Conservation (phyloP, 2,797 vertebrate genomes). For the Pipistrellus pygmaeus region DNA sequence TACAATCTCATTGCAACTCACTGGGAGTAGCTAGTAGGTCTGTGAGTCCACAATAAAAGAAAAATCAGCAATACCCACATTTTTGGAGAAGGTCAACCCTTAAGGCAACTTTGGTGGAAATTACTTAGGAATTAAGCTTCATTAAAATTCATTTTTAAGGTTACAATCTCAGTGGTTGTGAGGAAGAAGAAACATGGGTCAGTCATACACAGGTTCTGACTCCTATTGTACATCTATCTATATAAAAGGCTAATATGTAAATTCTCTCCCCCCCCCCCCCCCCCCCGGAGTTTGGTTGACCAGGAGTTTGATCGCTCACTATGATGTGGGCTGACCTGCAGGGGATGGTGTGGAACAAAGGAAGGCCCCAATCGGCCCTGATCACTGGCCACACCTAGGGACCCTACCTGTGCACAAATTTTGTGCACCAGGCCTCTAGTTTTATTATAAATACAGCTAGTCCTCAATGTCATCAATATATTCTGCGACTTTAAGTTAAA, state of each 20-base stretch:
- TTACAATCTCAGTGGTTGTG: neutral
- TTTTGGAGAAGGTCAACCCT: neutral
- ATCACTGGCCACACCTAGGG: too few species aligned
- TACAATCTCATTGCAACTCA: neutral
- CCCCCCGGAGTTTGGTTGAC: too few species aligned
- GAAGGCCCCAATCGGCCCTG: too few species aligned
- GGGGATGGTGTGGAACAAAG: too few species aligned
- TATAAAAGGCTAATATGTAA: too few species aligned
- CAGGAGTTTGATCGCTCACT: too few species aligned
- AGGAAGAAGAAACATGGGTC: neutral
- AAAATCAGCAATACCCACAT: neutral
- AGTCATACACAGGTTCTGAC: neutral
- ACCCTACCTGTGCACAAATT: too few species aligned
- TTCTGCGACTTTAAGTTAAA: neutral
- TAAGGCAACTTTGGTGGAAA: neutral
- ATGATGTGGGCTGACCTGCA: too few species aligned
- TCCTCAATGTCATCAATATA: neutral
- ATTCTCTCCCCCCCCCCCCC: too few species aligned
- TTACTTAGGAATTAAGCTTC: neutral
- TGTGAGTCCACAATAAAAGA: neutral
- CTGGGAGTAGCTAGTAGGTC: neutral
- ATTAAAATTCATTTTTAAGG: conserved; percentile 31
- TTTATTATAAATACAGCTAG: neutral
- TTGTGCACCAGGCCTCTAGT: too few species aligned
- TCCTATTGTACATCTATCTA: neutral